phyloP scores from a whole-genome alignment of 2,797 vertebrate genomes.

The Gorsachius magnificus region DNA sequence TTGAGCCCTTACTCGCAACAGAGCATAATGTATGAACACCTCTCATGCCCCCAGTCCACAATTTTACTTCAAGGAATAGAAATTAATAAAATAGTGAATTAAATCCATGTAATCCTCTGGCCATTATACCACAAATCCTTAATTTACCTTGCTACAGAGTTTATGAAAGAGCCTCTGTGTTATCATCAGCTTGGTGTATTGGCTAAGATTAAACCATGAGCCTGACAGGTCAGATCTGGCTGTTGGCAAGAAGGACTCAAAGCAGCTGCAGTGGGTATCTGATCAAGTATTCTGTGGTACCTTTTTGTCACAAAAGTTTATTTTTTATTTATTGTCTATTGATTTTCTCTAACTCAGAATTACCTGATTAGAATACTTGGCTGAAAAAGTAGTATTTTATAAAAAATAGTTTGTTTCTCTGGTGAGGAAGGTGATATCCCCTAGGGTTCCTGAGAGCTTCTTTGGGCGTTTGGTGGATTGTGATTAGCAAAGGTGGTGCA shows the following conservation, averaged over 20 bases:
- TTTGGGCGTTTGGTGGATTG: neutral
- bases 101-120: neutral
- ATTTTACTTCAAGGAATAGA: neutral
- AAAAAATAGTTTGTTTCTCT: neutral
- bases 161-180: neutral
- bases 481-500: neutral
- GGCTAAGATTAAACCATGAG: neutral
- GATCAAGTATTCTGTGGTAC: neutral
- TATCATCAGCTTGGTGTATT: neutral
- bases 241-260: neutral
- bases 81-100: neutral
- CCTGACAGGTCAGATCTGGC: neutral
- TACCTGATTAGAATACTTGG: neutral
- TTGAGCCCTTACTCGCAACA: rapidly evolving
- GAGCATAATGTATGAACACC: neutral
- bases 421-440: neutral
- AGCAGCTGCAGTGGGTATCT: neutral
- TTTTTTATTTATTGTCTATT: neutral
- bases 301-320: neutral
- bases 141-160: neutral
- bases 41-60: neutral
- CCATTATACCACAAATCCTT: neutral
- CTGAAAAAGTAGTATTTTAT: neutral
- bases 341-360: neutral
- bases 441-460: neutral